A percentile compares a stretch with the other conserved stretches of the same genome.
These are phyloP conservation scores for Propithecus deckenii DNA, from an alignment of 2,797 vertebrate species.

Conservation along the genomic window DNA sequence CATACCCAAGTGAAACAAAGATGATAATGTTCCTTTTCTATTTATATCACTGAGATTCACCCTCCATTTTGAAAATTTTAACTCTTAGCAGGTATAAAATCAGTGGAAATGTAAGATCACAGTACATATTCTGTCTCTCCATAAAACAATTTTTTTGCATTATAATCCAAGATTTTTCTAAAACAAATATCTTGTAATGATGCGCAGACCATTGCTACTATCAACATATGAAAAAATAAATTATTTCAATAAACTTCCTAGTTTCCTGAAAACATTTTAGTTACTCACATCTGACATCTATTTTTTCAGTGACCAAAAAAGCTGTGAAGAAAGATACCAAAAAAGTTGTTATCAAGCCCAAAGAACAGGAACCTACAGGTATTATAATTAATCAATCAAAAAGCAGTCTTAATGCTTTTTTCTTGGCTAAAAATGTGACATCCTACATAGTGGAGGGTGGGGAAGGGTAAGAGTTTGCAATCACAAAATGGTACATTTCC, in stretches of 20 bases:
- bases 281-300: slow-evolving; percentile 20
- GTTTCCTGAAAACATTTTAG: neutral
- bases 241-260: neutral
- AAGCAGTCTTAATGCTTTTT: slow-evolving; percentile 75
- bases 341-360: slow-evolving; percentile 82
- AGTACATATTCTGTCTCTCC: neutral
- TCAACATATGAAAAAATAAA: neutral
- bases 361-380: slow-evolving; percentile 90
- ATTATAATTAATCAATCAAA: slow-evolving; percentile 77
- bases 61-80: neutral
- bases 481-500: neutral
- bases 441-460: neutral
- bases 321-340: slow-evolving; percentile 84
- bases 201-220: neutral
- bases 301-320: slow-evolving; percentile 82
- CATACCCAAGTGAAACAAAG: neutral
- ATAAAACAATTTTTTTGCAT: neutral
- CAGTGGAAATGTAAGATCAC: neutral
- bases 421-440: slow-evolving; percentile 30
- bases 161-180: neutral
- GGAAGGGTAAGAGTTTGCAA: neutral
- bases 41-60: neutral
- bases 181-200: neutral
- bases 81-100: neutral
- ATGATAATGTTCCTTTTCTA: neutral